phyloP scores from a whole-genome alignment of 2,797 vertebrate species.

The Sciaenops ocellatus region DNA sequence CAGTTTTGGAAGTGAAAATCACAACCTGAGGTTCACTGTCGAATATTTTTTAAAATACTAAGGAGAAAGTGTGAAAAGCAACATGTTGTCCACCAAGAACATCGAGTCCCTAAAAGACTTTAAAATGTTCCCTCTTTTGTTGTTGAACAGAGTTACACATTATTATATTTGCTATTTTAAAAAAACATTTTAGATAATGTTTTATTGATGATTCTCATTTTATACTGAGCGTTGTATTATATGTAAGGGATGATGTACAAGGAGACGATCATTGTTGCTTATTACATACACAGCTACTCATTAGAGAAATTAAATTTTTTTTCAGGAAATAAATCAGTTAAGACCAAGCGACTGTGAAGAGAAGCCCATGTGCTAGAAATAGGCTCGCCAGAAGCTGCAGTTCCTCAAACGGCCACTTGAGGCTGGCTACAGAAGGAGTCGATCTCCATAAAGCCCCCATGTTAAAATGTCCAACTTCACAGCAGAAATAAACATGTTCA shows the following conservation, averaged over 20 bases:
- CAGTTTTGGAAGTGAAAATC: neutral
- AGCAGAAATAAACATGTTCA: too few species aligned
- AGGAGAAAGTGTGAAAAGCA: neutral
- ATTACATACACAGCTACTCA: too few species aligned
- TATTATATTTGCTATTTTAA: neutral
- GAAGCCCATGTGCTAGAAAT: too few species aligned
- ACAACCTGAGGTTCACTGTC: neutral
- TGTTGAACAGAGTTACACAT: neutral
- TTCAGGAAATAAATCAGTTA: too few species aligned
- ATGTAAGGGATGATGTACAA: neutral
- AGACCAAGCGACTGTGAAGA: too few species aligned
- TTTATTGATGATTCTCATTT: neutral
- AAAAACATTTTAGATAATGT: neutral
- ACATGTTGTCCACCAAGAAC: neutral
- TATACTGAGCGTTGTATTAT: neutral
- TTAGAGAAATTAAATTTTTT: too few species aligned
- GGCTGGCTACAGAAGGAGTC: too few species aligned
- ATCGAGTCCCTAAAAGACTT: neutral
- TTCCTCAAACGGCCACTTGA: too few species aligned
- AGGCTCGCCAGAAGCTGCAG: too few species aligned
- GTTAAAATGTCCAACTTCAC: too few species aligned
- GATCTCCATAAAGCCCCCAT: too few species aligned
- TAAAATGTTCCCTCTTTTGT: neutral
- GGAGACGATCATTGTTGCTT: too few species aligned
- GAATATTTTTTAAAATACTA: neutral